Evolutionary conservation across 1,140 invertebrate genomes (phyloP).

Genomic region (Pseudomyrmex concolor): DNA sequence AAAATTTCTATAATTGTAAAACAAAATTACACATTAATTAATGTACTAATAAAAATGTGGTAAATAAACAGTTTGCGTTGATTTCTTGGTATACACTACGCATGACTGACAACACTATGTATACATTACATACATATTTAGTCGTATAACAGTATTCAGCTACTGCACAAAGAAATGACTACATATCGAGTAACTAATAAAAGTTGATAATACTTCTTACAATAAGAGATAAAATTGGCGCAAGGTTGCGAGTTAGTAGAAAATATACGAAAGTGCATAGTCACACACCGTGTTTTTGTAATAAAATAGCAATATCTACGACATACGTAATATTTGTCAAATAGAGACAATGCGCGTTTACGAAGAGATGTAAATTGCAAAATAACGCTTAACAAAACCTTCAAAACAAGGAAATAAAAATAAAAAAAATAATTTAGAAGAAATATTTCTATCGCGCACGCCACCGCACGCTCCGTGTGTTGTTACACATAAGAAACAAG

Average conservation of each 20-base stretch:
- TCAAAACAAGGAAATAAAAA: too few relatives aligned
- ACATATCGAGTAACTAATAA: slow-evolving; percentile 22
- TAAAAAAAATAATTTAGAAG: too few relatives aligned
- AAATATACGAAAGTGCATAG: slow-evolving; percentile 19
- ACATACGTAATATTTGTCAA: neutral
- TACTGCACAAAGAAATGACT: neutral
- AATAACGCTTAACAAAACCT: neutral
- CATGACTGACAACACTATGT: too few relatives aligned
- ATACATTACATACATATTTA: too few relatives aligned
- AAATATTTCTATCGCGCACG: neutral
- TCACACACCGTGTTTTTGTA: neutral
- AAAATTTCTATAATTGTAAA: too few relatives aligned
- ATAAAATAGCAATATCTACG: slow-evolving; percentile 5
- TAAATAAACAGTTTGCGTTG: too few relatives aligned
- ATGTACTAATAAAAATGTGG: too few relatives aligned
- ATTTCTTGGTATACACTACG: too few relatives aligned
- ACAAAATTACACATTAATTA: too few relatives aligned
- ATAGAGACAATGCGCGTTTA: neutral
- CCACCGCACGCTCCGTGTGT: slow-evolving; percentile 30
- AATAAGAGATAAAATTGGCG: neutral
- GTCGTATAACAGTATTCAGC: neutral
- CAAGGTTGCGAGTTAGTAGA: slow-evolving; percentile 19
- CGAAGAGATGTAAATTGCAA: neutral
- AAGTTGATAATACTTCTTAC: neutral
- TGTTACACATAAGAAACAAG: slow-evolving; percentile 70